Percentiles rank a stretch among this genome's conserved stretches.
Evolutionary conservation across 2,797 vertebrate genomes (phyloP).

Genomic region (Eleutherodactylus coqui): DNA sequence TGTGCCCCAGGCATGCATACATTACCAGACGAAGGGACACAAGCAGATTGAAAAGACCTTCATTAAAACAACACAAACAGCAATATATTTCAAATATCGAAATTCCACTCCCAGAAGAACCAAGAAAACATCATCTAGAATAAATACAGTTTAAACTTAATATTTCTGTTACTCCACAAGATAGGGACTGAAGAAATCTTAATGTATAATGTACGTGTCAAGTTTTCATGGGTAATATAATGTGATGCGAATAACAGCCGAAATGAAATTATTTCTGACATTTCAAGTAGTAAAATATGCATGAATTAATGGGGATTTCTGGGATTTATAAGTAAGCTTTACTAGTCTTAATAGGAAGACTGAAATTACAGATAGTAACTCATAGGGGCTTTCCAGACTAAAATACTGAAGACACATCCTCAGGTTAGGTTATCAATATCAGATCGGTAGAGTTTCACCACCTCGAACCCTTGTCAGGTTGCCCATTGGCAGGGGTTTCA

Average conservation of each 20-base stretch:
- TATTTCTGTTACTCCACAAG: not conserved
- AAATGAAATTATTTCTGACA: not conserved
- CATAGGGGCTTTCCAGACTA: not conserved
- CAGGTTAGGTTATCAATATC: too few species aligned
- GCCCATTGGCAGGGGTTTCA: too few species aligned
- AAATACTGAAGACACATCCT: too few species aligned
- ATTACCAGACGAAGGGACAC: slow-evolving; percentile 27
- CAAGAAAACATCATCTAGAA: not conserved
- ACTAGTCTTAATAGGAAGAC: not conserved
- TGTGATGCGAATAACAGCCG: not conserved
- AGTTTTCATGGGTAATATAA: not conserved
- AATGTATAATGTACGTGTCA: not conserved
- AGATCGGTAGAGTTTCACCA: too few species aligned
- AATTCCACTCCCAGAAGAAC: slow-evolving; percentile 14
- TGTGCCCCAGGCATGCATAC: slow-evolving; percentile 54
- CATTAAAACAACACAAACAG: slow-evolving; percentile 51
- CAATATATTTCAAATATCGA: slow-evolving; percentile 30
- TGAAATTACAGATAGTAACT: not conserved
- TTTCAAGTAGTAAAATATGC: not conserved
- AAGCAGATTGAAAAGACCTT: slow-evolving; percentile 41
- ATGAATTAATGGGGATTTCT: not conserved
- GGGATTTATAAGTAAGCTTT: not conserved
- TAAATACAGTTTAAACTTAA: not conserved
- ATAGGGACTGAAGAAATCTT: not conserved
- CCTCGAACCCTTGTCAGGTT: too few species aligned